Evolutionary conservation across 2,113 vertebrate species (phyloP), one percentile per base, ranked within the genome.

Genomic region (Labeo catla): DNA sequence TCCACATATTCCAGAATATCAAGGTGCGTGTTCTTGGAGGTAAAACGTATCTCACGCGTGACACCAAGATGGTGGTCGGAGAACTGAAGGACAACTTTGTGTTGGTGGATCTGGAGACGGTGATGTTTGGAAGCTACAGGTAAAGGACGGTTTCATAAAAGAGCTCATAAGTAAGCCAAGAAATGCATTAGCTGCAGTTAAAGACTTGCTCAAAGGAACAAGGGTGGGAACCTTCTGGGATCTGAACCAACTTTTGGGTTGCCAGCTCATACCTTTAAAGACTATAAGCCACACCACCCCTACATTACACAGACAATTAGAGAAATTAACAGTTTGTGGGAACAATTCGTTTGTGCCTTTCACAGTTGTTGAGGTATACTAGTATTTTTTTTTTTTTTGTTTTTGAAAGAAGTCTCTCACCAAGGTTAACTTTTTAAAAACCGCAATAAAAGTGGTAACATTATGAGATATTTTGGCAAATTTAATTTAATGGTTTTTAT

Each of bases 71-170:
- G 91, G 95, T 97, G 87, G 93, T 91, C 0, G 97, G 97, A 49
- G 90, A 91, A 5, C 57, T 97, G 90, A 95, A 95, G 86, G 94
- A 96, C 85, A 97, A 96, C 78, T 98, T 97, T 70, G 81, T 97
- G 23, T 86, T 98, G 86, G 92, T 97, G 83, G 97, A 98, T 49
- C 91, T 95, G 23, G 90, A 95, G 78, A 93, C 91, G 1, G 96
- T 96, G 84, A 94, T 97, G 89, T 94, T 96, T 0, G 97, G 97
- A 54, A 96, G 95, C 89, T 98, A 96, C 93, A 97, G 96, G 97
- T 96, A 89, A 63, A 89, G 86, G 76, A 73, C 10, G 6, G 10
- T 49, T 74, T 74, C 21, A 23, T 28, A 15, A 47, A 4, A 23
- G 11, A 74, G 21, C 21, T 74, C 21, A 23, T 49, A 23, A 50